Evolutionary conservation across 2,113 vertebrate genomes (phyloP).

Genomic region (Aythya baeri): DNA sequence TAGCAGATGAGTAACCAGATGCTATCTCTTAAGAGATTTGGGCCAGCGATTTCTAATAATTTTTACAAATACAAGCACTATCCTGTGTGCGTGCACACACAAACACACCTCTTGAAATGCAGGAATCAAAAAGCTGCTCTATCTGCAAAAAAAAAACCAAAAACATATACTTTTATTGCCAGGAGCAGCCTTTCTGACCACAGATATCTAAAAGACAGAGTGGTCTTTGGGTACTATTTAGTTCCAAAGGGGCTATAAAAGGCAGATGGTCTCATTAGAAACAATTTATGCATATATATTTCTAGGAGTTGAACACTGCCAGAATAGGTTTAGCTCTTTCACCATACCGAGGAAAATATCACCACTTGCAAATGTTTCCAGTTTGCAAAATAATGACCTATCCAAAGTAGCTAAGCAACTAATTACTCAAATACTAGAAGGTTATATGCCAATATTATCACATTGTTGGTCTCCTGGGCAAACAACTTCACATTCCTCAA

Average conservation of each 20-base stretch:
- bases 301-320: slow-evolving; percentile 82
- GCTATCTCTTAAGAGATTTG: slow-evolving; percentile 1
- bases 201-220: slow-evolving; percentile 82
- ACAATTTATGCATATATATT: slow-evolving; percentile 88
- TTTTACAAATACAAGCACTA: neutral
- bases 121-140: slow-evolving; percentile 38
- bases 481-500: slow-evolving; percentile 75
- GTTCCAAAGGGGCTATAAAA: slow-evolving; percentile 86
- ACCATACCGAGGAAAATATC: slow-evolving; percentile 80
- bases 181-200: slow-evolving; percentile 74
- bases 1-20: slow-evolving; percentile 35
- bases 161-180: neutral
- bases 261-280: slow-evolving; percentile 88
- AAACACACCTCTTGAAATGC: neutral
- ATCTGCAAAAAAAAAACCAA: neutral
- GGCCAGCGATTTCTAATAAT: slow-evolving; percentile 17
- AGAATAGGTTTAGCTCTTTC: slow-evolving; percentile 82
- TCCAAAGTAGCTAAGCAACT: slow-evolving; percentile 84
- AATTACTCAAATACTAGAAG: slow-evolving; percentile 83
- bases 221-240: slow-evolving; percentile 82
- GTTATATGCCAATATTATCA: slow-evolving; percentile 83
- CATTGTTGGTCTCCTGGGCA: slow-evolving; percentile 74
- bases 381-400: slow-evolving; percentile 85
- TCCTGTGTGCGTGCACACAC: accelerated
- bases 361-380: slow-evolving; percentile 83